These are phyloP conservation scores for Alcedo quadribrachys DNA, from an alignment of 2,797 vertebrate species.

Conservation along the genomic window DNA sequence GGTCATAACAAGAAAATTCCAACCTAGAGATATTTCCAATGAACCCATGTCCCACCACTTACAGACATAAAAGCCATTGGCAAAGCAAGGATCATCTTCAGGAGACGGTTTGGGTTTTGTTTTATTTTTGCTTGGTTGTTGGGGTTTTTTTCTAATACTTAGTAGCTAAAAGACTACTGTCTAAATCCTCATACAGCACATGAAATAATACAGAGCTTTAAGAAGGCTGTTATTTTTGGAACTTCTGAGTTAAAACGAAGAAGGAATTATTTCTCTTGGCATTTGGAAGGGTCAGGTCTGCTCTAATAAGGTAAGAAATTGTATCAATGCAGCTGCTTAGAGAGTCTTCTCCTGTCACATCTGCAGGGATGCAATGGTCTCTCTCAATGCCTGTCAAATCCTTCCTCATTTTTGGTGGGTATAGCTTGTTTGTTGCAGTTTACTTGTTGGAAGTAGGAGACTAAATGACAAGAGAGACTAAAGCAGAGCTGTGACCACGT, in stretches of 20 bases:
- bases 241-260: background rate
- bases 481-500: background rate
- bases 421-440: background rate
- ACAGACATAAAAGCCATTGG: background rate
- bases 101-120: background rate
- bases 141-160: background rate
- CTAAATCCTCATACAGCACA: background rate
- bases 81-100: background rate
- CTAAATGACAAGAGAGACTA: background rate
- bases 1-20: background rate
- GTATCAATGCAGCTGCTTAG: background rate
- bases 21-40: background rate
- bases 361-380: background rate
- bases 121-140: no score
- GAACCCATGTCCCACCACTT: background rate
- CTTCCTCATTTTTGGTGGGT: background rate
- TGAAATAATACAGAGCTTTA: background rate
- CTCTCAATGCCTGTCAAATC: background rate
- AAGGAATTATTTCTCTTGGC: background rate
- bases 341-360: background rate
- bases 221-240: background rate
- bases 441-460: background rate
- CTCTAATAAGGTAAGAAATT: background rate
- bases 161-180: background rate
- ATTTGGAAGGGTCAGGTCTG: background rate